Evolutionary conservation across 1,140 invertebrate species (phyloP).

Genomic region (Nomia melanderi): DNA sequence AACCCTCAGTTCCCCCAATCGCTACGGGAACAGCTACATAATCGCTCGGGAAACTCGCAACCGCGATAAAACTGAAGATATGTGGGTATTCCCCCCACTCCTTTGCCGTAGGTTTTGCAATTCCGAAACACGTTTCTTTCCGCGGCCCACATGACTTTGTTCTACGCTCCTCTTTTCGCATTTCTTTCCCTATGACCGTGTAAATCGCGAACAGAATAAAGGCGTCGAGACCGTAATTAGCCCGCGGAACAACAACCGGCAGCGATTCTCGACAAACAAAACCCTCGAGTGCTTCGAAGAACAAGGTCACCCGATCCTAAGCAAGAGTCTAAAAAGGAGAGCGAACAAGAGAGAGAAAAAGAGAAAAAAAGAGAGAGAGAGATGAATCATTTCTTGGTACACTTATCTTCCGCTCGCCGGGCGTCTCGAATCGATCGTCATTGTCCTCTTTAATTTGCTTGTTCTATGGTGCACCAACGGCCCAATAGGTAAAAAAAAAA

Average conservation of each 20-base stretch:
- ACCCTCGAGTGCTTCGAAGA: constrained; percentile 2
- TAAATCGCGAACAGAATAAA: no score
- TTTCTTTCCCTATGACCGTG: neutral
- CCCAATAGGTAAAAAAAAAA: no score
- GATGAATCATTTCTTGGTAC: constrained; percentile 15
- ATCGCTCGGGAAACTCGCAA: neutral
- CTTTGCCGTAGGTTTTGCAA: neutral
- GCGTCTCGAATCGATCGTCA: constrained; percentile 7
- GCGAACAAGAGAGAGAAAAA: neutral
- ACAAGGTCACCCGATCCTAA: constrained; percentile 44
- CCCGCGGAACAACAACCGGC: neutral
- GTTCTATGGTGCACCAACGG: neutral
- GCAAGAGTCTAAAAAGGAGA: constrained; percentile 18
- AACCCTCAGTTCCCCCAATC: no score
- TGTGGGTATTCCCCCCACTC: neutral
- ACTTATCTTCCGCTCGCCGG: neutral
- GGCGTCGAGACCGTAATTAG: constrained; percentile 32
- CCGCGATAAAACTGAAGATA: constrained; percentile 4
- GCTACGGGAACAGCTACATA: no score
- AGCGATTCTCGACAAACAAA: constrained; percentile 31
- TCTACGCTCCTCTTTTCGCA: neutral
- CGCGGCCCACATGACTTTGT: constrained; percentile 25
- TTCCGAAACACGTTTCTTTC: constrained; percentile 29
- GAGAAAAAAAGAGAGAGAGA: neutral
- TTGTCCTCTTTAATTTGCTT: neutral